Base-by-base conservation (phyloP, 2,797 vertebrate species). In the Phyllotis vaccarum region DNA sequence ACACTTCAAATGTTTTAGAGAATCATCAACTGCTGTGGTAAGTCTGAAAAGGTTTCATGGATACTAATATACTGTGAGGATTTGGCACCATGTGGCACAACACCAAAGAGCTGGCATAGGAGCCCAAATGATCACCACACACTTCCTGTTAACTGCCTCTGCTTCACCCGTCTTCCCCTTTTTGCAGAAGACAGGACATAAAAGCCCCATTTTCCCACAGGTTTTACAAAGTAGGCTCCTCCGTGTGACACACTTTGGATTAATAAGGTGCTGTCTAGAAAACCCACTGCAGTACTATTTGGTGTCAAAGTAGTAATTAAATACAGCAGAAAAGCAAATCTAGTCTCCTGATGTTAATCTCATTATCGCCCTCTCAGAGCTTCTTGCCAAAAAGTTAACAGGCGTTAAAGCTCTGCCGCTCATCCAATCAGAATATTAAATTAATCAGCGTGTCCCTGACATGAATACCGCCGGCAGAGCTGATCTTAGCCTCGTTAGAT, bases 261-360 rank as follows among this genome's bases (percentile, higher is more conserved):
- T 96, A 97, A 94, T 94, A 94, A 64, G 91, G 88, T 93, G 68
- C 92, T 97, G 97, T 97, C 96, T 97, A 85, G 91, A 96, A 82
- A 96, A 97, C 97, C 95, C 97, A 93, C 91, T 96, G 97, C 95
- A 96, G 94, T 93, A 96, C 80, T 95, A 97, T 96, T 97, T 98
- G 98, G 97, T 98, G 98, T 98, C 98, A 98, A 96, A 97, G 97
- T 96, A 97, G 98, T 98, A 98, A 98, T 99, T 98, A 98, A 98
- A 98, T 97, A 98, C 98, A 98, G 98, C 0, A 91, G 96, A 97
- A 98, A 98, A 98, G 97, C 98, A 98, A 97, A 98, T 98, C 98
- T 97, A 97, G 98, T 98, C 97, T 97, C 97, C 97, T 94, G 97
- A 98, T 98, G 98, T 98, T 98, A 98, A 98, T 98, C 98, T 98